Evolutionary conservation across 2,113 vertebrate genomes (phyloP).

Genomic region (Mionectes macconnelli): DNA sequence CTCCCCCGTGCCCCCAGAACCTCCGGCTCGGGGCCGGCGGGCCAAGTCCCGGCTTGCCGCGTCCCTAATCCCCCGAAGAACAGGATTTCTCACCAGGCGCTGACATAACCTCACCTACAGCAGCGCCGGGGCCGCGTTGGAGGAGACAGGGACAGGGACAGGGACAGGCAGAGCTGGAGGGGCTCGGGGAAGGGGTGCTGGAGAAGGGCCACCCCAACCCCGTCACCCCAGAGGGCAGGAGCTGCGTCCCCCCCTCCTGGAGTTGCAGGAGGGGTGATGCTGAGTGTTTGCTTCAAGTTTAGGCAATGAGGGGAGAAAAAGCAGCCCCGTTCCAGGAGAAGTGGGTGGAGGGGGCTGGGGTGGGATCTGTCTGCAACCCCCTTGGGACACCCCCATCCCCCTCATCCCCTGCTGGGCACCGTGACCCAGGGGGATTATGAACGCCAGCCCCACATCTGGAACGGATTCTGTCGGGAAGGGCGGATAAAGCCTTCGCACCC

Average conservation of each 20-base stretch:
- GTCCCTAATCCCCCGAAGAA: constrained; percentile 19
- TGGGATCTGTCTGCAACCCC: background rate
- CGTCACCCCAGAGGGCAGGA: background rate
- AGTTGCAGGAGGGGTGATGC: background rate
- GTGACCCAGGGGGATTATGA: background rate
- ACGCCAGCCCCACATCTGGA: background rate
- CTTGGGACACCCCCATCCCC: background rate
- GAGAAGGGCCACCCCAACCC: background rate
- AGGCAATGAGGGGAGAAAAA: background rate
- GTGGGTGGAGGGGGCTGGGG: background rate
- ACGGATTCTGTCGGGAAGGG: background rate
- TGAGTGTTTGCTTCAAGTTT: background rate
- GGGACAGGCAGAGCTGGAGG: background rate
- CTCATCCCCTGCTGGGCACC: background rate
- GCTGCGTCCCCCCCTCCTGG: accelerated
- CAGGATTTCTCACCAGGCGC: background rate
- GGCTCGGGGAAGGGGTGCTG: background rate
- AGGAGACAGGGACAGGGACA: background rate
- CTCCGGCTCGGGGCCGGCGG: background rate
- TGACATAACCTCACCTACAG: background rate
- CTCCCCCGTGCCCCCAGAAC: background rate
- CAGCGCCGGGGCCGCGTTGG: background rate
- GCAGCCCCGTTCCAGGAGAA: background rate
- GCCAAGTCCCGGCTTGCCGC: background rate
- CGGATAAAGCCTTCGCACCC: background rate